phyloP scores from a whole-genome alignment of 2,797 vertebrate species.

The Alauda arvensis region DNA sequence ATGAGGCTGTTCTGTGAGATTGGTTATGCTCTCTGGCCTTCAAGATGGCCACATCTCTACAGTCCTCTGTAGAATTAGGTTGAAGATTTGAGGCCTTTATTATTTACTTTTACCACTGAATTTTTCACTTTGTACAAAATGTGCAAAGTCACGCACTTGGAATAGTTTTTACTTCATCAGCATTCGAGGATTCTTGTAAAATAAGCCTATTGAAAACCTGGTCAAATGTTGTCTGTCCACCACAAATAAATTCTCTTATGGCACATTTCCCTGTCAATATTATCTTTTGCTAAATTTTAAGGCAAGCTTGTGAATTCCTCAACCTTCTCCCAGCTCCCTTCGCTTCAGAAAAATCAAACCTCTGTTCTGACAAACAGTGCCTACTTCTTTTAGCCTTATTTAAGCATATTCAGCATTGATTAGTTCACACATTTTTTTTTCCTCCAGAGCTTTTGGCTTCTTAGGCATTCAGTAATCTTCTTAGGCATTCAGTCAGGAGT shows the following conservation, averaged over 20 bases:
- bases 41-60: neutral
- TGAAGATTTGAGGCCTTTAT: neutral
- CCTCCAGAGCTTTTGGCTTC: slow-evolving; percentile 13
- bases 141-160: neutral
- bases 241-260: neutral
- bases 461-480: slow-evolving; percentile 19
- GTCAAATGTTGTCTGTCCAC: neutral
- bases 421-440: neutral
- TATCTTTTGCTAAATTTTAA: slow-evolving; percentile 9
- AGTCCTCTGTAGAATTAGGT: neutral
- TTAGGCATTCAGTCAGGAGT: slow-evolving; percentile 11
- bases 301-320: neutral
- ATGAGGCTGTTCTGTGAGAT: neutral
- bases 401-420: slow-evolving; percentile 28
- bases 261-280: slow-evolving; percentile 15
- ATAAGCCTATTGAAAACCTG: neutral
- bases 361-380: slow-evolving; percentile 25
- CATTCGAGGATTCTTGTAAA: neutral
- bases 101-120: neutral
- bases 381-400: neutral
- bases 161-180: neutral
- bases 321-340: neutral
- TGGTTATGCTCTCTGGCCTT: neutral
- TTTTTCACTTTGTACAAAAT: neutral
- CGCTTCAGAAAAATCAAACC: neutral